Base-by-base conservation (phyloP, 2,888 invertebrate species). In the Tromatobia lineatoria region DNA sequence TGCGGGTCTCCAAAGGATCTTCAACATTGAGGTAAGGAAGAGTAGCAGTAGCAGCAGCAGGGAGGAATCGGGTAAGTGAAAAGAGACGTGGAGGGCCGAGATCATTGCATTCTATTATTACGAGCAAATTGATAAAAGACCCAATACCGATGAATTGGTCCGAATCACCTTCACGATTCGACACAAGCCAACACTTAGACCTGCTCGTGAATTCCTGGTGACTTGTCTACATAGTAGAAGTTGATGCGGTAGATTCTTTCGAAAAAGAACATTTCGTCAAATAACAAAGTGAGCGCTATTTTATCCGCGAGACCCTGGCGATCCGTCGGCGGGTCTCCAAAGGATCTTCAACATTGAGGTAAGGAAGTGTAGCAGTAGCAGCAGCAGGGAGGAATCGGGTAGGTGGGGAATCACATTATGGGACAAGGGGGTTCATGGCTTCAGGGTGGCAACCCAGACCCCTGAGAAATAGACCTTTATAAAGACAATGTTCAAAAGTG, bases 371-470 rank as follows among this genome's bases (percentile, higher is more conserved):
- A 54, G 50, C 18, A 52, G 18, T 1, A 20, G 18, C 52, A 52
- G 66, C 61, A 54, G 3, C 52, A 50, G 18, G 3, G 57, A 52
- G 52, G 38, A 57, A 69, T 50, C 38, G 61, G 70, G 54, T 52
- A 47, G 52, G 75, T n/a, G n/a, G n/a, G n/a, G n/a, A n/a, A n/a
- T n/a, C n/a, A n/a, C n/a, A n/a, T n/a, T n/a, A n/a, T n/a, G n/a
- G n/a, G n/a, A n/a, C n/a, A n/a, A n/a, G n/a, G n/a, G 85, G 88
- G 86, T 88, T 88, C 89, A 89, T 89, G 90, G 92, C 90, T 91
- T 93, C 92, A 92, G 92, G 93, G 92, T 92, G 92, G 92, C 92
- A 92, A 91, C 90, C 88, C 88, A 89, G 90, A 93, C n/a, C n/a
- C n/a, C n/a, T n/a, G n/a, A n/a, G n/a, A n/a, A n/a, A n/a, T n/a